phyloP scores from a whole-genome alignment of 2,888 invertebrate species.

The Spatulosminthurus flaviceps region DNA sequence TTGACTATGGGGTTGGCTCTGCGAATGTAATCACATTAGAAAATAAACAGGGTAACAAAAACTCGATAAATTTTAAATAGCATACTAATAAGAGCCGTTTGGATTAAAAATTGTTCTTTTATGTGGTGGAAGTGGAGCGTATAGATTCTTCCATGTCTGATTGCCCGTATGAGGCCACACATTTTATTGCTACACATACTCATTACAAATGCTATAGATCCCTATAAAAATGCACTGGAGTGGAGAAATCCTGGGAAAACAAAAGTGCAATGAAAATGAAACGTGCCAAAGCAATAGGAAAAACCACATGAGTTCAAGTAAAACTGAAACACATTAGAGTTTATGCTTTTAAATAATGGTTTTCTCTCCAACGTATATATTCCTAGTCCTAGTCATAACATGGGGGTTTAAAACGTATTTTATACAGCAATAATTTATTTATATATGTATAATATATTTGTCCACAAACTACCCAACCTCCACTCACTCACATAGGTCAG shows the following conservation, averaged over 20 bases:
- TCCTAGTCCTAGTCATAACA: too few relatives aligned
- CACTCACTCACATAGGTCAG: too few relatives aligned
- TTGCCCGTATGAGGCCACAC: not conserved
- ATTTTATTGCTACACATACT: not conserved
- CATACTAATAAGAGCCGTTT: slow-evolving; percentile 5
- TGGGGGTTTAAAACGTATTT: too few relatives aligned
- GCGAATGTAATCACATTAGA: not conserved
- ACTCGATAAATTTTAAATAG: slow-evolving; percentile 5
- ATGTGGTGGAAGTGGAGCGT: slow-evolving; percentile 10
- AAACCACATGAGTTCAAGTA: slow-evolving; percentile 12
- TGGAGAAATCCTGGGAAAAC: not conserved
- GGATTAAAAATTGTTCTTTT: not conserved
- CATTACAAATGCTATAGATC: not conserved
- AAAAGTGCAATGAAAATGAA: not conserved
- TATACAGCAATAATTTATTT: too few relatives aligned
- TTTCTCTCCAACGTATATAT: too few relatives aligned
- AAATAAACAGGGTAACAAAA: not conserved
- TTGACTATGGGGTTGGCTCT: not conserved
- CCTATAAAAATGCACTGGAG: not conserved
- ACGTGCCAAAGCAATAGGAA: not conserved
- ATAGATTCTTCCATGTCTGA: not conserved
- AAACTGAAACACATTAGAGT: not conserved
- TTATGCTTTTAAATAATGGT: not conserved
- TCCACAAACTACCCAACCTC: too few relatives aligned
- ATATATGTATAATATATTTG: not conserved